Conservation (phyloP, 2,888 invertebrate species). For the Caenorhabditis macrosperma region DNA sequence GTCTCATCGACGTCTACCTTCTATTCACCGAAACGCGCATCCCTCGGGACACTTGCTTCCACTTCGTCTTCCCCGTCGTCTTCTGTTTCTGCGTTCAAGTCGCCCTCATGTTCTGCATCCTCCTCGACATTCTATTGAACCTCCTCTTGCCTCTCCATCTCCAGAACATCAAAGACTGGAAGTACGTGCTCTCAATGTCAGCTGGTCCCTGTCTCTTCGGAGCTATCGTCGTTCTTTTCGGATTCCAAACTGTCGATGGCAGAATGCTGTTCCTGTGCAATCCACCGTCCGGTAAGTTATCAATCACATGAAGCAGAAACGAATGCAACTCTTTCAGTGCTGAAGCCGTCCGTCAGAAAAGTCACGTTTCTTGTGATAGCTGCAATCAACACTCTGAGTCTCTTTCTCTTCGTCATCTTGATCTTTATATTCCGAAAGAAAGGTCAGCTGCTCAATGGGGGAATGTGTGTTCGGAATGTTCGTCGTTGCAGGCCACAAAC, state of each 20-base stretch:
- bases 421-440: slow-evolving; percentile 6
- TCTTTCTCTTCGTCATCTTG: neutral
- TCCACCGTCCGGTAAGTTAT: slow-evolving; percentile 9
- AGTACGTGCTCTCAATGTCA: slow-evolving; percentile 24
- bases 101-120: slow-evolving; percentile 34
- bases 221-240: neutral
- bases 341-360: neutral
- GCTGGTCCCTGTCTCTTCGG: slow-evolving; percentile 10
- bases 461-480: too few species aligned
- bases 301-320: neutral
- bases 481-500: slow-evolving; percentile 17
- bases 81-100: slow-evolving; percentile 42
- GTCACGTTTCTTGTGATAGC: neutral
- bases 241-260: slow-evolving; percentile 1
- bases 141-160: slow-evolving; percentile 15
- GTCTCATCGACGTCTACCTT: slow-evolving; percentile 40
- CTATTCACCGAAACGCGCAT: slow-evolving; percentile 26
- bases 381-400: neutral
- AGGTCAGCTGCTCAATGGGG: too few species aligned
- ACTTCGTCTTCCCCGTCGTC: slow-evolving; percentile 1
- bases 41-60: slow-evolving; percentile 18
- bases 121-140: slow-evolving; percentile 31
- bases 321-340: neutral
- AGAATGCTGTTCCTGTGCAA: slow-evolving; percentile 12
- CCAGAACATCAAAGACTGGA: slow-evolving; percentile 2